These are phyloP conservation scores for Eonycteris spelaea DNA, from an alignment of 2,113 vertebrate genomes.

Conservation along the genomic window DNA sequence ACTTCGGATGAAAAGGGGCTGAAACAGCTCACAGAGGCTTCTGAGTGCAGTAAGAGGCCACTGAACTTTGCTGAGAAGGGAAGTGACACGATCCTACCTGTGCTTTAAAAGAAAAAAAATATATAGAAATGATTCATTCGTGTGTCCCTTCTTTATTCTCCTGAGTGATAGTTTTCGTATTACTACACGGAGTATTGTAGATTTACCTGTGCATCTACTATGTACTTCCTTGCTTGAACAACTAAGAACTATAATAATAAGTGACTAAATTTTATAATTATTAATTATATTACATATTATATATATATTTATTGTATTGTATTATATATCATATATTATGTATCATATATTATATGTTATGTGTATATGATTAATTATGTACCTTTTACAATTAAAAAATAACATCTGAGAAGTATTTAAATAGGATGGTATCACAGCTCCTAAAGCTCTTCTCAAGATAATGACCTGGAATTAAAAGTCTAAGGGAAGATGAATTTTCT, in stretches of 20 bases:
- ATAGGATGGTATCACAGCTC: neutral
- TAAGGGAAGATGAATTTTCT: neutral
- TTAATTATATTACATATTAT: neutral
- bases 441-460: neutral
- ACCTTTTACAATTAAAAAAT: constrained; percentile 20
- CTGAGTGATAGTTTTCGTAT: neutral
- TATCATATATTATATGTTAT: neutral
- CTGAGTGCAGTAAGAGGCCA: neutral
- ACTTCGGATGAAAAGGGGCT: neutral
- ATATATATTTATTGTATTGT: neutral
- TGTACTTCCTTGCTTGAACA: neutral
- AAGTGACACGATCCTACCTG: neutral
- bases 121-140: neutral
- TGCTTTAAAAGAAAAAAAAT: neutral
- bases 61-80: neutral
- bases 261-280: neutral
- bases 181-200: neutral
- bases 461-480: neutral
- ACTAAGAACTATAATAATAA: neutral
- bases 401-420: neutral
- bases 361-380: neutral
- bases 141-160: neutral
- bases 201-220: neutral
- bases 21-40: neutral
- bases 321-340: neutral